phyloP scores from a whole-genome alignment of 2,797 vertebrate genomes.

The Oreochromis mossambicus region DNA sequence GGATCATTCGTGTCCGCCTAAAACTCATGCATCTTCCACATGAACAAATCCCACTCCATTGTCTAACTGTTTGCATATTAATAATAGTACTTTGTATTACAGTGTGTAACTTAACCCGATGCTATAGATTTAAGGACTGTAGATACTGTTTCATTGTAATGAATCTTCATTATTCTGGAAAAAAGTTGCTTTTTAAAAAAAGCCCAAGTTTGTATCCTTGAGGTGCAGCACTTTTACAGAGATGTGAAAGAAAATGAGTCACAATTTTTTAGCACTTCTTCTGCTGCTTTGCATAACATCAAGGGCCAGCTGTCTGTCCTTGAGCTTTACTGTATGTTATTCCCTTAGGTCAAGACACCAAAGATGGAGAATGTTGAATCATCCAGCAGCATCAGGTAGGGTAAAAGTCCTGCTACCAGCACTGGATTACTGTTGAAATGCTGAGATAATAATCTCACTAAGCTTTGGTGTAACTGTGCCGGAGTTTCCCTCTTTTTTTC shows the following conservation, averaged over 20 bases:
- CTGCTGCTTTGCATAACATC: not conserved
- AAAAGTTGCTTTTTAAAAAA: not conserved
- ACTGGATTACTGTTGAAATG: constrained; percentile 5
- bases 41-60: not conserved
- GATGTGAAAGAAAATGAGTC: not conserved
- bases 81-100: not conserved
- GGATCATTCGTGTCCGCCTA: not conserved
- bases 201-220: rapidly evolving
- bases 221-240: not conserved
- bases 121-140: not conserved
- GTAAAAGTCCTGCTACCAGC: not conserved
- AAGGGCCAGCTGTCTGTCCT: not conserved
- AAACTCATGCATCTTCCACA: not conserved
- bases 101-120: not conserved
- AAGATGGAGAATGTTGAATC: constrained; percentile 45
- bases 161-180: not conserved
- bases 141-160: not conserved
- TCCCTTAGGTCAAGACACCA: constrained; percentile 41
- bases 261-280: not conserved
- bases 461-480: not conserved
- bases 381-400: constrained; percentile 49
- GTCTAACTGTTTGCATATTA: not conserved
- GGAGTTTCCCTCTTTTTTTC: not conserved
- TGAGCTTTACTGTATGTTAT: not conserved
- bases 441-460: not conserved